Evolutionary conservation across 2,888 invertebrate genomes (phyloP).

Genomic region (Aphelenchoides bicaudatus): DNA sequence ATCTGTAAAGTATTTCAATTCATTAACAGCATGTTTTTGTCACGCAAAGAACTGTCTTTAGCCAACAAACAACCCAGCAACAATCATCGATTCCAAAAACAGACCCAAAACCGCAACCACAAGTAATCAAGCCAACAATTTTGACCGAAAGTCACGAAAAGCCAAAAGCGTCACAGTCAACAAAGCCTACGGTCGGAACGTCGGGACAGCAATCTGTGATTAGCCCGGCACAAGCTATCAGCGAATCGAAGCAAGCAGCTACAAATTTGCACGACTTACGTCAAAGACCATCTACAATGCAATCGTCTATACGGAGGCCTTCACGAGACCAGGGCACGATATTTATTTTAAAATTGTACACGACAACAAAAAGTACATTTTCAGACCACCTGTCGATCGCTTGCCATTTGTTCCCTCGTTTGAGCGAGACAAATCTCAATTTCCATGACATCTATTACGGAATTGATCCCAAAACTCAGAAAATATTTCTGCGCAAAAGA

Average conservation of each 20-base stretch:
- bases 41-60: too few species aligned
- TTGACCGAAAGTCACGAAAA: background rate
- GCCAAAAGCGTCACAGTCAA: background rate
- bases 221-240: background rate
- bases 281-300: too few species aligned
- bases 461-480: constrained; percentile 7
- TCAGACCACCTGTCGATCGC: constrained; percentile 24
- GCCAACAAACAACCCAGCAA: too few species aligned
- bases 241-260: background rate
- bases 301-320: too few species aligned
- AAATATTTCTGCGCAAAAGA: constrained; percentile 11
- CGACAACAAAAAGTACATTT: too few species aligned
- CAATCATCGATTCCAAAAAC: too few species aligned
- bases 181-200: background rate
- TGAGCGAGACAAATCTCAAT: constrained; percentile 35
- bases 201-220: background rate
- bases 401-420: constrained; percentile 34
- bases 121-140: background rate
- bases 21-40: too few species aligned
- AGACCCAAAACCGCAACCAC: constrained; percentile 6
- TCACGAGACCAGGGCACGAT: background rate
- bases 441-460: constrained; percentile 40
- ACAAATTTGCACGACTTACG: too few species aligned
- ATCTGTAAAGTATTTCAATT: too few species aligned
- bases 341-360: too few species aligned